Evolutionary conservation across 2,888 invertebrate genomes (phyloP).

Genomic region (Caenorhabditis japonica): DNA sequence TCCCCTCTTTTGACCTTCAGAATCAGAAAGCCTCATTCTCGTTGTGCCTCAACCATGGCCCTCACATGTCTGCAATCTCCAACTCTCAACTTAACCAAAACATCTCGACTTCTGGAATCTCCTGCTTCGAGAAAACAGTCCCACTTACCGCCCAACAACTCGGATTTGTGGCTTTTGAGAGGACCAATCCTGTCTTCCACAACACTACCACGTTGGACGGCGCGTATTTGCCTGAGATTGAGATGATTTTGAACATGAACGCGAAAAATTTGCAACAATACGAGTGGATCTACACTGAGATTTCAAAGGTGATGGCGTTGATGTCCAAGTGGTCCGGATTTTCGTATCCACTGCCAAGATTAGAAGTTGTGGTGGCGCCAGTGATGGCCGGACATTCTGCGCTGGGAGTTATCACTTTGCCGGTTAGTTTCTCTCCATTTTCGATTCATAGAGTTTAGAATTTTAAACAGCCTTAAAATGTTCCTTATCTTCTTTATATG

Average conservation of each 20-base stretch:
- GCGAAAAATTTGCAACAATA: conserved; percentile 54
- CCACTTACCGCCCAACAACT: conserved; percentile 60
- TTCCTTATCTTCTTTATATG: too few relatives aligned
- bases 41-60: conserved; percentile 51
- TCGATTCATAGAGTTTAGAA: too few relatives aligned
- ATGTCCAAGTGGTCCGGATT: conserved; percentile 59
- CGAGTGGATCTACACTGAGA: conserved; percentile 60
- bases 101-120: conserved; percentile 15
- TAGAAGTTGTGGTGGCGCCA: conserved; percentile 58
- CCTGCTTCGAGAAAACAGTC: conserved; percentile 58
- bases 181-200: conserved; percentile 39
- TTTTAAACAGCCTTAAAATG: too few relatives aligned
- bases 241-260: conserved; percentile 56
- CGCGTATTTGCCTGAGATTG: conserved; percentile 47
- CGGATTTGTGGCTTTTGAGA: conserved; percentile 55
- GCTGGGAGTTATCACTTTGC: conserved; percentile 61
- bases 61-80: conserved; percentile 45
- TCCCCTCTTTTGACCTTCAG: conserved; percentile 55
- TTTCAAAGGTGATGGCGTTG: conserved; percentile 51
- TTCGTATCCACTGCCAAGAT: conserved; percentile 53
- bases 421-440: conserved; percentile 33
- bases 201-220: conserved; percentile 52
- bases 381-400: conserved; percentile 55
- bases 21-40: conserved; percentile 52
- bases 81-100: conserved; percentile 41